These are phyloP conservation scores for Lepidurus couesii DNA, from an alignment of 1,140 invertebrate species.

Conservation along the genomic window DNA sequence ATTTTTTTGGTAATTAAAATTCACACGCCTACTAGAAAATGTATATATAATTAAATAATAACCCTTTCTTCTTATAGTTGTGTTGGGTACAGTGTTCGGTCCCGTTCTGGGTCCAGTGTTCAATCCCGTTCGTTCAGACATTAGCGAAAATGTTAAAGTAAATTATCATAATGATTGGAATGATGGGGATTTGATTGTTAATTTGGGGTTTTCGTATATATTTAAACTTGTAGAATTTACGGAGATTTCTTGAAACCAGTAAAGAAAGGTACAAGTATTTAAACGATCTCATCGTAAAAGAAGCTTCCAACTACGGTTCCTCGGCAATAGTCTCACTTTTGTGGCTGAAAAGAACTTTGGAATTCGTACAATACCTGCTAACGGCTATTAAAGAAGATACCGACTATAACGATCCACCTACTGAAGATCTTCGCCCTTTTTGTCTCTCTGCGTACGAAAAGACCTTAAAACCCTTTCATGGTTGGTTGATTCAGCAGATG, in stretches of 20 bases:
- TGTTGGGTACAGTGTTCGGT: conserved; percentile 63
- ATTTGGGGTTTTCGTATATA: conserved; percentile 25
- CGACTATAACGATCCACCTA: conserved; percentile 43
- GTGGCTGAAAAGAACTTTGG: conserved; percentile 60
- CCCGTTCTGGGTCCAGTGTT: conserved; percentile 67
- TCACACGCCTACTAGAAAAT: conserved; percentile 24
- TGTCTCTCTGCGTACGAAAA: conserved; percentile 56
- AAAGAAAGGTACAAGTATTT: conserved; percentile 53
- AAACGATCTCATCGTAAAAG: conserved; percentile 58
- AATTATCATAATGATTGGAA: conserved; percentile 29
- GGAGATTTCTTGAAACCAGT: conserved; percentile 51
- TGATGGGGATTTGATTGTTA: no score
- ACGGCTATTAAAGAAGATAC: conserved; percentile 51
- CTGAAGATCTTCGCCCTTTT: conserved; percentile 52
- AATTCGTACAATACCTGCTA: conserved; percentile 56
- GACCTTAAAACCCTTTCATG: conserved; percentile 58
- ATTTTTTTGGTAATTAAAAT: conserved; percentile 53
- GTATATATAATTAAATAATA: conserved; percentile 7
- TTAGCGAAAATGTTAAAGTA: conserved; percentile 67
- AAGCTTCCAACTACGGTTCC: conserved; percentile 49
- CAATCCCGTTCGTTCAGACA: conserved; percentile 62
- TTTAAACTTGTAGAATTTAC: conserved; percentile 52
- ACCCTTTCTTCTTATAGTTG: conserved; percentile 48
- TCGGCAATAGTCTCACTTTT: conserved; percentile 56
- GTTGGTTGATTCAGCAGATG: conserved; percentile 59